Evolutionary conservation across 2,797 vertebrate species (phyloP).

Genomic region (Chromis chromis): DNA sequence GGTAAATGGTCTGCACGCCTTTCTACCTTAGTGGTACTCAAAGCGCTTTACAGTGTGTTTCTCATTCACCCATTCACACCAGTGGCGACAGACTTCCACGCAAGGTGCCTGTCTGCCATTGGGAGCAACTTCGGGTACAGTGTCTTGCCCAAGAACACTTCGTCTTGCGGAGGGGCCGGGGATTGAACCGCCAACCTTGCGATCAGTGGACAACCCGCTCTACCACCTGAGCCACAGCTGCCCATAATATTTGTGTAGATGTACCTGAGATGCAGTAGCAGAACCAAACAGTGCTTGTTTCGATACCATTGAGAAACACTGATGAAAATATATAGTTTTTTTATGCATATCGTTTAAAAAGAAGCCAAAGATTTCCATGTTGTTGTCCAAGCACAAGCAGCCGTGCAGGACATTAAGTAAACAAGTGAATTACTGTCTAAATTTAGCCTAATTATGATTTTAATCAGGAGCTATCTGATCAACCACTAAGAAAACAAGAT

Average conservation of each 20-base stretch:
- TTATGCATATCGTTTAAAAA: background rate
- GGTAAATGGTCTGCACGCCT: too few relatives aligned
- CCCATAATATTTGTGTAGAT: background rate
- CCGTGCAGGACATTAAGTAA: background rate
- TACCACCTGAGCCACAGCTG: too few relatives aligned
- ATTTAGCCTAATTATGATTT: conserved; percentile 15
- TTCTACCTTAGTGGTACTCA: too few relatives aligned
- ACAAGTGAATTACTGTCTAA: conserved; percentile 2
- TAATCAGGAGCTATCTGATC: background rate
- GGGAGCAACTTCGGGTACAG: too few relatives aligned
- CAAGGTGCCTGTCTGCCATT: too few relatives aligned
- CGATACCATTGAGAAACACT: background rate
- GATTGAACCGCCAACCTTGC: too few relatives aligned
- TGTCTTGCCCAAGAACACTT: too few relatives aligned
- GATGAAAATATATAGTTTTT: conserved; percentile 1
- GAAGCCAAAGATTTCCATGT: background rate
- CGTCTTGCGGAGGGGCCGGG: too few relatives aligned
- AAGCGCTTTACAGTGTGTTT: too few relatives aligned
- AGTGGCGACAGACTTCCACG: too few relatives aligned
- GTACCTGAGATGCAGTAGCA: background rate
- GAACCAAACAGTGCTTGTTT: background rate
- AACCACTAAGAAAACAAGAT: conserved; percentile 10
- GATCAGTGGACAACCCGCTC: too few relatives aligned
- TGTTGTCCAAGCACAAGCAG: background rate
- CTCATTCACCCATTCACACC: too few relatives aligned